A percentile compares a stretch with the other conserved stretches of the same genome.
phyloP scores from a whole-genome alignment of 1,140 invertebrate genomes.

The Meloidogyne chitwoodi region DNA sequence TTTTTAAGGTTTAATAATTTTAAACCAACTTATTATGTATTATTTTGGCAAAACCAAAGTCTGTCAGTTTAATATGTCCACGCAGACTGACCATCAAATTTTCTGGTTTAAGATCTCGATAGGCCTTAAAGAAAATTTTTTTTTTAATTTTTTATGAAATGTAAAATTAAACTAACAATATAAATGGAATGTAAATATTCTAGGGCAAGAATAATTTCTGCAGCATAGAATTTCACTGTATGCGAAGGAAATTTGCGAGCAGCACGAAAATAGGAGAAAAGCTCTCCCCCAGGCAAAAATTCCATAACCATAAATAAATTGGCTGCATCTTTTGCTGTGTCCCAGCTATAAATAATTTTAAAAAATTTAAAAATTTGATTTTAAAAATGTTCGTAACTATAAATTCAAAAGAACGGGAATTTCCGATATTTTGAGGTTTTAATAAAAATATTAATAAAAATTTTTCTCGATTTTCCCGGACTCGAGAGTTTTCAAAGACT shows the following conservation, averaged over 20 bases:
- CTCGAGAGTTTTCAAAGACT: too few species aligned
- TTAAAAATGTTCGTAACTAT: too few species aligned
- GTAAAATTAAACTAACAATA: conserved; percentile 67
- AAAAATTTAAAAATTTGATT: too few species aligned
- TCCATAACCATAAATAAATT: conserved; percentile 91
- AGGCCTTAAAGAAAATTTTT: conserved; percentile 60
- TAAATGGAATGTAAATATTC: conserved; percentile 84
- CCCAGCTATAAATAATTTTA: conserved; percentile 70
- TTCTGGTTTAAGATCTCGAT: conserved; percentile 76
- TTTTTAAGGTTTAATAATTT: too few species aligned
- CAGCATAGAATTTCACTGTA: conserved; percentile 85
- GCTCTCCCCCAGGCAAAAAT: conserved; percentile 86
- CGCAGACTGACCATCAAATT: conserved; percentile 84
- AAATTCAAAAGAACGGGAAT: too few species aligned
- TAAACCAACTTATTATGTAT: conserved; percentile 68
- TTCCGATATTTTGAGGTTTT: conserved; percentile 44
- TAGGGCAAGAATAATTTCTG: conserved; percentile 85
- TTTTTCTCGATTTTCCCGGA: background rate
- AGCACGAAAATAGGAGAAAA: conserved; percentile 88
- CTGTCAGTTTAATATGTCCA: conserved; percentile 91
- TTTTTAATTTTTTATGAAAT: too few species aligned
- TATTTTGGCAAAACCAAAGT: conserved; percentile 94
- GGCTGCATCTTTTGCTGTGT: conserved; percentile 79
- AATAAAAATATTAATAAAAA: conserved; percentile 13
- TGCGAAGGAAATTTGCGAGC: conserved; percentile 80